Base-by-base conservation (phyloP, 2,888 invertebrate species). In the Archips crataeganus region DNA sequence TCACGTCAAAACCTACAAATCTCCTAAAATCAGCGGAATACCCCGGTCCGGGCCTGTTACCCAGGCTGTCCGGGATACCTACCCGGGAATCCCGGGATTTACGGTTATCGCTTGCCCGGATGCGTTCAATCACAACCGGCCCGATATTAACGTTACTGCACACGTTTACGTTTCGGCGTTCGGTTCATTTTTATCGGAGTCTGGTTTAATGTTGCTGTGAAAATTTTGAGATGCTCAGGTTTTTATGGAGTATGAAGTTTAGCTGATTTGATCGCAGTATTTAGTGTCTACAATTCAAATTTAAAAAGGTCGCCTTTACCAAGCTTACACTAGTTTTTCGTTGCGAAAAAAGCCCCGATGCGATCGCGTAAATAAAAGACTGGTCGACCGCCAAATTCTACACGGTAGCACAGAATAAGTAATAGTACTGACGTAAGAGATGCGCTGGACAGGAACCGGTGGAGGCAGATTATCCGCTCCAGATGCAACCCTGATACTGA, bases 91-190 rank as follows among this genome's bases (percentile, higher is more conserved):
- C 54, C 49, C 54, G 54, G 91, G 92, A 95, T 94, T 95, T 95
- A 95, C 92, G 94, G 90, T 95, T 94, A 95, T 95, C 90, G 91
- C 90, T 90, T 86, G 85, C 89, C 88, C 85, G 90, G 87, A 89
- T 88, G 88, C 88, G 90, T 92, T 93, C 94, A 94, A 94, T 94
- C 94, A 93, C 92, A 93, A 92, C 93, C 89, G 77, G 82, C 87
- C 90, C 89, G 90, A 90, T 90, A 87, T 91, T 90, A 90, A 89
- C 88, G 90, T 87, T 71, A 81, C 84, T 84, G 80, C 81, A 81
- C 82, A 59, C 80, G 80, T 79, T 81, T 82, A 81, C 81, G 78
- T 81, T 83, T 80, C 75, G 75, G 78, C 15, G 60, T 66, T 67
- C 70, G 34, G 74, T 60, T 74, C 69, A 74, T 69, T 74, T 74